Base-by-base conservation (phyloP, 1,140 invertebrate species). In the Drosophila obscura region DNA sequence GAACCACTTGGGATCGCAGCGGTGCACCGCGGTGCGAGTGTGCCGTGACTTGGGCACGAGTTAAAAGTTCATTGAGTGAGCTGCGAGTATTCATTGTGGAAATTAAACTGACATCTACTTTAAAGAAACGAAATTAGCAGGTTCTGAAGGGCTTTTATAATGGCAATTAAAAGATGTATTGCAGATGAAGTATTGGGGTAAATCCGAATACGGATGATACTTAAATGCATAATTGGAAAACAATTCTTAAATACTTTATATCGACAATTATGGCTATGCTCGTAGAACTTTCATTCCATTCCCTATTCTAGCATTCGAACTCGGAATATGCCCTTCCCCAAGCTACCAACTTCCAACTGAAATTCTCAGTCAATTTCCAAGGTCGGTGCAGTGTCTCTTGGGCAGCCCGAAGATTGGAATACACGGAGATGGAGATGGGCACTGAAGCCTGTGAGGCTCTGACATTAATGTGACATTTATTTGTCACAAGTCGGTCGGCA, bases 401-500 rank as follows among this genome's bases (percentile, higher is more conserved):
- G 45, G 46, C 48, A 60, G 41, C 61, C 31, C 51, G 7, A 64
- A 77, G 67, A 87, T 88, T 82, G 82, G 75, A 82, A 87, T 88
- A 64, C 62, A 46, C 19, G 45, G 9, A 39, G 66, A 16, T 44
- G 51, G 50, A 46, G 46, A 26, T 56, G 50, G 56, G 45, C 11
- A 46, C 44, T 51, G 50, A 56, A 41, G 59, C 44, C 77, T 78
- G 73, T 74, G 69, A 69, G 68, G 48, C 50, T 77, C 73, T 88
- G 83, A 88, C 83, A 89, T 88, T 88, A 88, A 88, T 88, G 83
- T 88, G 83, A 88, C 83, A 88, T 88, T 88, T 88, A 88, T 88
- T 88, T 88, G 83, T 88, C 79, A 80, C 39, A 71, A 73, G 67
- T 63, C 83, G 64, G 73, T 85, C 60, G 63, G 56, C 61, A 58